These are phyloP conservation scores for Lypha dubia DNA, from an alignment of 2,888 invertebrate genomes.

Conservation along the genomic window DNA sequence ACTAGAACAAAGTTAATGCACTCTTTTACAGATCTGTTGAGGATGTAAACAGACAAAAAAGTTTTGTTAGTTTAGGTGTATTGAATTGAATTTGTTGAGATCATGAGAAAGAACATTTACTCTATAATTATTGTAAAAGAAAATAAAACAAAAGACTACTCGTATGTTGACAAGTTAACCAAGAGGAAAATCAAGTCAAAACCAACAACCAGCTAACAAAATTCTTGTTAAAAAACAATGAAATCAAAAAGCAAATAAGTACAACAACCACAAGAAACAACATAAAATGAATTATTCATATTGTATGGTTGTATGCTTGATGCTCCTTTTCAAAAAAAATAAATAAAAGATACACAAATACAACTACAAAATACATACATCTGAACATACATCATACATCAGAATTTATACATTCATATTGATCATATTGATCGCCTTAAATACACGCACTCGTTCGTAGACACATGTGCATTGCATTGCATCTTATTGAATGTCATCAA, in stretches of 20 bases:
- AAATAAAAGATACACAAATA: constrained; percentile 7
- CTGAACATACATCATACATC: constrained; percentile 11
- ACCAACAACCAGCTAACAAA: constrained; percentile 29
- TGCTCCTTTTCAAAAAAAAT: constrained; percentile 47
- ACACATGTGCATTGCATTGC: constrained; percentile 53
- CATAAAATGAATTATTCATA: constrained; percentile 70
- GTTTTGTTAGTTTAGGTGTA: constrained; percentile 32
- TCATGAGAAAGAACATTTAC: constrained; percentile 72
- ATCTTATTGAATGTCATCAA: constrained; percentile 62
- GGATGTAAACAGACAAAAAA: background rate
- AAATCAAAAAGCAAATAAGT: constrained; percentile 51
- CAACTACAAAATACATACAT: constrained; percentile 1
- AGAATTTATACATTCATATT: constrained; percentile 31
- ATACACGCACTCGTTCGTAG: constrained; percentile 33
- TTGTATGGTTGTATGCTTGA: constrained; percentile 56
- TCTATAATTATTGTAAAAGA: constrained; percentile 70
- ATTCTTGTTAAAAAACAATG: constrained; percentile 1
- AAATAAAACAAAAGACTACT: constrained; percentile 52
- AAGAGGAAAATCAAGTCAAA: constrained; percentile 46
- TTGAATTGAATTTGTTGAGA: constrained; percentile 56
- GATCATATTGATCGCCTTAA: constrained; percentile 49
- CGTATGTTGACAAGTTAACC: constrained; percentile 68
- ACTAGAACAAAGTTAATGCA: background rate
- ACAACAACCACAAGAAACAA: constrained; percentile 53
- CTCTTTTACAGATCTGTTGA: constrained; percentile 27